phyloP scores from a whole-genome alignment of 2,797 vertebrate genomes.

The Rhinichthys osculus region DNA sequence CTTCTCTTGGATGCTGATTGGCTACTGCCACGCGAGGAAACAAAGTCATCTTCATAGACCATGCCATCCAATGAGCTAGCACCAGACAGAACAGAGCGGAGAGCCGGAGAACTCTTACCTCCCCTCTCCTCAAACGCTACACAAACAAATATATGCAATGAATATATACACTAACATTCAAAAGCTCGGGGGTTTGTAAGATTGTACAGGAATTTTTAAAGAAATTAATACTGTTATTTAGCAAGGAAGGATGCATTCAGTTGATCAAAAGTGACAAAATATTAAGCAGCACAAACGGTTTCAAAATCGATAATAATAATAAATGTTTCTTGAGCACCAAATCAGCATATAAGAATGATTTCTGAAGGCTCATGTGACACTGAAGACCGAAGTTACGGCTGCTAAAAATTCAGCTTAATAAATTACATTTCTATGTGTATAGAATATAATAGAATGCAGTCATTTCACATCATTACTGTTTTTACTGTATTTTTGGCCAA shows the following conservation, averaged over 20 bases:
- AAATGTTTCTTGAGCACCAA: background rate
- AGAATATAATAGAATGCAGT: background rate
- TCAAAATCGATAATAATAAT: background rate
- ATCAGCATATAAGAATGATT: background rate
- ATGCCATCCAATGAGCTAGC: conserved; percentile 69
- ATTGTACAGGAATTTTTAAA: background rate
- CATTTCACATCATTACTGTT: background rate
- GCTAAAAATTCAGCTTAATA: background rate
- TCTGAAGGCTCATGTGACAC: background rate
- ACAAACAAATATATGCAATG: conserved; percentile 36
- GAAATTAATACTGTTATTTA: background rate
- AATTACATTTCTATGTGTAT: background rate
- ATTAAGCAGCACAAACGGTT: background rate
- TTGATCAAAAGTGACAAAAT: background rate
- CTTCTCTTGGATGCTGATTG: conserved; percentile 75
- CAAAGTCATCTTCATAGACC: conserved; percentile 91
- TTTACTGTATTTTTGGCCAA: background rate
- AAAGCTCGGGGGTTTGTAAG: background rate
- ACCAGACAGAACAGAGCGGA: conserved; percentile 69
- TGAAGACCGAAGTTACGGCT: background rate
- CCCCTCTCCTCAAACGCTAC: conserved; percentile 78
- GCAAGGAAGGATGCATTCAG: background rate
- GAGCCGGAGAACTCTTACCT: conserved; percentile 71
- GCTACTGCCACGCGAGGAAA: conserved; percentile 82
- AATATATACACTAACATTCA: background rate